Evolutionary conservation across 23 tunicate species (phyloP).

Genomic region (Ascidia mentula): DNA sequence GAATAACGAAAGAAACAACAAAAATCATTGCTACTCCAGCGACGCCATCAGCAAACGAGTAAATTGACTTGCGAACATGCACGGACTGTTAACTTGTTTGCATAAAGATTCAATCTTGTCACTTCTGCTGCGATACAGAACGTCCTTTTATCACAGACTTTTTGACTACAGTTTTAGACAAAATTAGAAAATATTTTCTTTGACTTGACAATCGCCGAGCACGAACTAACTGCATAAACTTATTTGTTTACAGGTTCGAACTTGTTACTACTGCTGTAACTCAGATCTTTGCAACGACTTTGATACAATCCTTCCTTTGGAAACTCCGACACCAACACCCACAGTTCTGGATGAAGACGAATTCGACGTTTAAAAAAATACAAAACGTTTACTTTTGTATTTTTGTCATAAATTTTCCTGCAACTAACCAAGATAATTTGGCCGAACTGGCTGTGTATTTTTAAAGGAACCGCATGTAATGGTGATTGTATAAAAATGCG

Average conservation of each 20-base stretch:
- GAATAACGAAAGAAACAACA: not conserved
- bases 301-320: not conserved
- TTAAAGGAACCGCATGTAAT: too few relatives aligned
- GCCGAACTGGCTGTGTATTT: too few relatives aligned
- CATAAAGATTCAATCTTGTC: not conserved
- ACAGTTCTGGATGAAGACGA: not conserved
- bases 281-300: not conserved
- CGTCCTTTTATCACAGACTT: too few relatives aligned
- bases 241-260: not conserved
- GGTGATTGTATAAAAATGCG: too few relatives aligned
- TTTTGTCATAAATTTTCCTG: too few relatives aligned
- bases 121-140: not conserved
- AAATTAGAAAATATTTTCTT: too few relatives aligned
- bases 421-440: too few relatives aligned
- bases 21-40: not conserved
- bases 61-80: not conserved
- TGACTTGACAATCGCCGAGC: too few relatives aligned
- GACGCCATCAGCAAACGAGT: not conserved
- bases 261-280: not conserved
- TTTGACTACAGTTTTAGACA: too few relatives aligned
- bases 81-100: not conserved
- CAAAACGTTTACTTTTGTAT: too few relatives aligned
- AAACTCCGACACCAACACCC: not conserved
- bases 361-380: not conserved
- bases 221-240: too few relatives aligned